Base-by-base conservation (phyloP, 2,797 vertebrate species). In the Manis javanica region DNA sequence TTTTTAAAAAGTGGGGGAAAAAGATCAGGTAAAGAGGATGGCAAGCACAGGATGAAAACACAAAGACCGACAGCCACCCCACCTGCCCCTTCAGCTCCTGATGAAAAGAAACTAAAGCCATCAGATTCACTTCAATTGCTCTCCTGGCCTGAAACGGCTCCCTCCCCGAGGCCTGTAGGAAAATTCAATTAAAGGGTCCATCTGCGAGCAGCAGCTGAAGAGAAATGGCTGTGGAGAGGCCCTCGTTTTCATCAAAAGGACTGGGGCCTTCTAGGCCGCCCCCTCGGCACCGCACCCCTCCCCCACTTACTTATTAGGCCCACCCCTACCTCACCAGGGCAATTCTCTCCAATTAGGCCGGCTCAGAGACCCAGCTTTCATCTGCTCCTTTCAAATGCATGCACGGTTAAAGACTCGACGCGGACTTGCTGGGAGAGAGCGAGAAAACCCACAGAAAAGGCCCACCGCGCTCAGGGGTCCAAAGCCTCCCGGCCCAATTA, bases 131-230 rank as follows among this genome's bases (percentile, higher is more conserved):
- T 98, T 98, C 98, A 98, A 96, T 98, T 98, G 98, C 97, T 98
- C 98, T 98, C 98, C 95, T 98, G 98, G 98, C 98, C 98, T 97
- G 98, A 98, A 98, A 98, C 98, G 98, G 98, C 98, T 98, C 98
- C 98, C 98, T 98, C 98, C 98, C 98, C 98, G 96, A 98, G 98
- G 98, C 98, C 98, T 96, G 93, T 97, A 98, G 98, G 98, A 98
- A 98, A 98, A 98, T 98, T 98, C 98, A 99, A 98, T 98, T 98
- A 99, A 98, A 98, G 98, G 96, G 98, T 98, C 98, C 98, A 99
- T 99, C 98, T 99, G 98, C 95, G 98, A 98, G 98, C 98, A 98
- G 98, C 98, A 98, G 98, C 98, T 98, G 98, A 98, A 98, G 98
- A 98, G 98, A 94, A 98, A 98, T 97, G 98, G 97, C 97, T 97